These are phyloP conservation scores for Zygaena filipendulae DNA, from an alignment of 2,888 invertebrate species.

Conservation along the genomic window DNA sequence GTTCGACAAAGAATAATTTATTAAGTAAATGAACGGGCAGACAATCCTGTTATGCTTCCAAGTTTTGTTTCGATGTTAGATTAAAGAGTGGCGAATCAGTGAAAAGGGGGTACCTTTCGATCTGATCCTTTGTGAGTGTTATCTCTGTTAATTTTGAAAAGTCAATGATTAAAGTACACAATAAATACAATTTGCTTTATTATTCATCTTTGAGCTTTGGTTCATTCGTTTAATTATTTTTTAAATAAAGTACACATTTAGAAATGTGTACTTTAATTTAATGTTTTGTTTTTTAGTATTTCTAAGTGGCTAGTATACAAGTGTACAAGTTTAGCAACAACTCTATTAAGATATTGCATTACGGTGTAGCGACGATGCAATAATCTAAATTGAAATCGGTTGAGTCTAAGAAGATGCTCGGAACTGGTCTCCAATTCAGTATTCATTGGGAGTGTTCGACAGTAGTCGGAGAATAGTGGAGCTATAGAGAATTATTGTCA, in stretches of 20 bases:
- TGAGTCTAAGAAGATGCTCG: constrained; percentile 35
- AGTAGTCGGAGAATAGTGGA: constrained; percentile 50
- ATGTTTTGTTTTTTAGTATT: too few species aligned
- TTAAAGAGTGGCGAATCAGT: constrained; percentile 59
- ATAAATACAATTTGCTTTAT: constrained; percentile 37
- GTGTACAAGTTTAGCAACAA: too few species aligned
- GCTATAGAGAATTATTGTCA: constrained; percentile 60
- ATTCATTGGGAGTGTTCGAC: constrained; percentile 46
- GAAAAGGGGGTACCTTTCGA: constrained; percentile 53
- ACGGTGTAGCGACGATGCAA: constrained; percentile 27
- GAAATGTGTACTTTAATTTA: neutral
- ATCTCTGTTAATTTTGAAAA: constrained; percentile 59
- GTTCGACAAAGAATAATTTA: constrained; percentile 68
- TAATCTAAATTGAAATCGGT: constrained; percentile 63
- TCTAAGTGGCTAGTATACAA: too few species aligned
- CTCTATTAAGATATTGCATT: constrained; percentile 37
- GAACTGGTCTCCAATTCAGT: constrained; percentile 41
- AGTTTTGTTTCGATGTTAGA: constrained; percentile 64
- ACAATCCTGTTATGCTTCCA: constrained; percentile 60
- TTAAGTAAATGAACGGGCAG: constrained; percentile 66
- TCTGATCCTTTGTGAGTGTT: constrained; percentile 47
- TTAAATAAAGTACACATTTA: too few species aligned
- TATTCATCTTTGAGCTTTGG: constrained; percentile 42
- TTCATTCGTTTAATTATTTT: constrained; percentile 26
- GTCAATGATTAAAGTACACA: constrained; percentile 57